A percentile compares a stretch with the other conserved stretches of the same genome.
These are phyloP conservation scores for Biston stratarius DNA, from an alignment of 2,888 invertebrate species.

Conservation along the genomic window DNA sequence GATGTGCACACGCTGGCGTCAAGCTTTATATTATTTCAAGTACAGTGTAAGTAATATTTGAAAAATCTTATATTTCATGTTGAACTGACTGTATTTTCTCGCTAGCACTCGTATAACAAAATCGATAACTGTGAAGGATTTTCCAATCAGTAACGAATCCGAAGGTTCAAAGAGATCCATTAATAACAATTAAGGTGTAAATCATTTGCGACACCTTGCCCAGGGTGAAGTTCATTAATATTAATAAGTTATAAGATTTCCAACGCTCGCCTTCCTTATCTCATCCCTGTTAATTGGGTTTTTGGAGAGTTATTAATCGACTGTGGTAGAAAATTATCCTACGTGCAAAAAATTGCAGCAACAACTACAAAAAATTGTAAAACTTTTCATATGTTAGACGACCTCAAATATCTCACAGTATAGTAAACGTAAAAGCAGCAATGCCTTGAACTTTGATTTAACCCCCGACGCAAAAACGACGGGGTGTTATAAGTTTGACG, in stretches of 20 bases:
- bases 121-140: slow-evolving; percentile 10
- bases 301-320: slow-evolving; percentile 36
- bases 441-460: too few relatives aligned
- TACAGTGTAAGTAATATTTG: too few relatives aligned
- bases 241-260: slow-evolving; percentile 36
- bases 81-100: background rate
- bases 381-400: background rate
- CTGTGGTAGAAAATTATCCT: slow-evolving; percentile 7
- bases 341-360: background rate
- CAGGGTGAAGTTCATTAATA: slow-evolving; percentile 33
- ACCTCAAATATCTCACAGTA: too few relatives aligned
- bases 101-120: background rate
- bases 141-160: slow-evolving; percentile 28
- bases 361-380: background rate
- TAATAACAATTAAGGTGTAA: slow-evolving; percentile 40
- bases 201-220: slow-evolving; percentile 37
- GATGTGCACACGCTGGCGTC: too few relatives aligned
- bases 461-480: too few relatives aligned
- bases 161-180: slow-evolving; percentile 30
- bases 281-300: slow-evolving; percentile 34
- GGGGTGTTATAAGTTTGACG: too few relatives aligned
- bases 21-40: too few relatives aligned
- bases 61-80: too few relatives aligned
- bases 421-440: too few relatives aligned
- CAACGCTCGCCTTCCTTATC: slow-evolving; percentile 9